Base-by-base conservation (phyloP, 2,888 invertebrate genomes). In the Diplazon laetatorius region DNA sequence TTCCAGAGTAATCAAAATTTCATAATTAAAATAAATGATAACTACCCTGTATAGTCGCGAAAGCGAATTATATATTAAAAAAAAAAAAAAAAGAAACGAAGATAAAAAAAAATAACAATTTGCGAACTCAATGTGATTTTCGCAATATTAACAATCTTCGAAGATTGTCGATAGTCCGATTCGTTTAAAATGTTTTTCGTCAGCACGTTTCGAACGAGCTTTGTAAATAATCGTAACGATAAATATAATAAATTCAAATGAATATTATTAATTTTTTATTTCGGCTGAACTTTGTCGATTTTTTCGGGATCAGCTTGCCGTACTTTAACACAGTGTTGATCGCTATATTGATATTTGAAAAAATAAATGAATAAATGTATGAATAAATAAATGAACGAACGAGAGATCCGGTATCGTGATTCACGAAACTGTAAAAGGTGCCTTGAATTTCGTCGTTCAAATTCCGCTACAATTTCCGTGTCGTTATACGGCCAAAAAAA, bases 21-120 rank as follows among this genome's bases (percentile, higher is more conserved):
- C 25, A 48, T 57, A 69, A 73, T 8, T n/a, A 18, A 68, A 62
- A 52, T 50, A 66, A 68, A 39, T 62, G 60, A 59, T 68, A n/a
- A n/a, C 65, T 66, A 70, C 75, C n/a, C 57, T 62, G 66, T 76
- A 71, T 81, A 69, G 68, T 75, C 39, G 50, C 35, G n/a, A 66
- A 69, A 71, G 70, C 55, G 39, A 70, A 60, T 76, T 73, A 5
- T 63, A 55, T 60, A 44, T 52, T 63, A 42, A 46, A 52, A 55
- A n/a, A 30, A 52, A 14, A 16, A 39, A 55, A 39, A 39, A 39
- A n/a, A n/a, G n/a, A n/a, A n/a, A n/a, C n/a, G n/a, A n/a, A 42
- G 37, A 52, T 42, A n/a, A 30, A 52, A 14, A 16, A 39, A 55
- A 39, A 39, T 37, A 39, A 22, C 22, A 22, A 20, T 30, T 65